These are phyloP conservation scores for Hephaestus fuliginosus DNA, from an alignment of 2,797 vertebrate genomes.

Conservation along the genomic window DNA sequence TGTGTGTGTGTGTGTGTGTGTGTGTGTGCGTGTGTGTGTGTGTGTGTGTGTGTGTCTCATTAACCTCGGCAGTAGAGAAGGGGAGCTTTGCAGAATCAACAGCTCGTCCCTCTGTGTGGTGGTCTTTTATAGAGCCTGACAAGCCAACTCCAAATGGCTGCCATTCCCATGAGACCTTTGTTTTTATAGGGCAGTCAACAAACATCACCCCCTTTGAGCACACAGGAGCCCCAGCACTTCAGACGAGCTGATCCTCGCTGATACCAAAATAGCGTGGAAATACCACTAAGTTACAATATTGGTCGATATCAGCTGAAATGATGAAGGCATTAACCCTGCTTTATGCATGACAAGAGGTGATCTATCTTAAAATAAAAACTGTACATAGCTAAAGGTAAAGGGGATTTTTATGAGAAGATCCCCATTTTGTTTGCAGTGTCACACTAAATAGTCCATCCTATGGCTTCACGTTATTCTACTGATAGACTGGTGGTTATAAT, in stretches of 20 bases:
- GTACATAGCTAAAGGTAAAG: too few relatives aligned
- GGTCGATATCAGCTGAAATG: neutral
- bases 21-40: constrained; percentile 13
- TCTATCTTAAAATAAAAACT: too few relatives aligned
- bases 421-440: too few relatives aligned
- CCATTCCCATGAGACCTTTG: constrained; percentile 73
- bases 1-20: constrained; percentile 1
- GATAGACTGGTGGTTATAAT: too few relatives aligned
- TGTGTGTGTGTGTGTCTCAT: constrained; percentile 45
- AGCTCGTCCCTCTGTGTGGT: constrained; percentile 64
- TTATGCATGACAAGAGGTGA: neutral
- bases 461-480: too few relatives aligned
- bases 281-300: neutral
- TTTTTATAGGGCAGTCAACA: constrained; percentile 68
- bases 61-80: constrained; percentile 57
- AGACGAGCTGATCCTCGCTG: neutral
- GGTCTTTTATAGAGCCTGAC: constrained; percentile 77
- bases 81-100: constrained; percentile 69
- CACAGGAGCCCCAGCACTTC: constrained; percentile 30
- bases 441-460: too few relatives aligned
- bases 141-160: constrained; percentile 76
- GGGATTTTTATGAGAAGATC: too few relatives aligned
- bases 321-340: neutral
- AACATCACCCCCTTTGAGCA: constrained; percentile 41
- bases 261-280: neutral